Evolutionary conservation across 1,140 invertebrate species (phyloP), one percentile per base, ranked within the genome.

Genomic region (Trichoplusia ni): DNA sequence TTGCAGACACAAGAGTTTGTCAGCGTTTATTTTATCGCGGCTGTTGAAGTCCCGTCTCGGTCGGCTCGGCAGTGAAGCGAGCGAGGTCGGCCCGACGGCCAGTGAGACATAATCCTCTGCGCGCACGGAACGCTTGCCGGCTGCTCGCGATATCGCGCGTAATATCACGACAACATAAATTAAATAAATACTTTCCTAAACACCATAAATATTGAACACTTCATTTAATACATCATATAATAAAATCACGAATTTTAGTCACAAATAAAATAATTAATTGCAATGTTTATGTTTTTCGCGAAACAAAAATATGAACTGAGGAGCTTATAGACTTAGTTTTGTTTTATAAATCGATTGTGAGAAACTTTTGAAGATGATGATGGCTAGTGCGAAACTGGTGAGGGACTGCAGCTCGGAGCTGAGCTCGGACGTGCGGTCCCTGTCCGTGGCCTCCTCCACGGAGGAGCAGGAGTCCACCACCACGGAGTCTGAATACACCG

Each of bases 401-500:
- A 72, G 90, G 68, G 89, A 91, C 66, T 91, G 90, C 74, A 91
- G 89, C 75, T 90, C 90, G 31, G 90, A 91, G 42, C 75, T 91
- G 38, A 89, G 89, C 56, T 88, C 88, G 4, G 90, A 91, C 33
- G 83, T 91, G 59, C 75, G 88, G 11, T 90, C 88, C 16, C 75
- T 91, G 38, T 90, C 90, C 25, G 83, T 90, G 62, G 83, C 86
- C 1, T 91, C 90, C 9, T 91, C 90, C 7, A 90, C 84, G 5
- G 90, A 91, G 72, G 86, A 89, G 44, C 86, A 87, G 66, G 86
- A 90, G 16, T 88, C 84, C 16, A 84, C 89, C 65, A 92, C 91
- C 72, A 91, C 87, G 0, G 92, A 92, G 42, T 91, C 92, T 0
- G 92, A 92, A 63, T 92, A 91, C 59, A 90, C 91, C 37, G 94